A percentile compares a stretch with the other conserved stretches of the same genome.
phyloP scores from a whole-genome alignment of 2,888 invertebrate species.

The Thelaira solivaga region DNA sequence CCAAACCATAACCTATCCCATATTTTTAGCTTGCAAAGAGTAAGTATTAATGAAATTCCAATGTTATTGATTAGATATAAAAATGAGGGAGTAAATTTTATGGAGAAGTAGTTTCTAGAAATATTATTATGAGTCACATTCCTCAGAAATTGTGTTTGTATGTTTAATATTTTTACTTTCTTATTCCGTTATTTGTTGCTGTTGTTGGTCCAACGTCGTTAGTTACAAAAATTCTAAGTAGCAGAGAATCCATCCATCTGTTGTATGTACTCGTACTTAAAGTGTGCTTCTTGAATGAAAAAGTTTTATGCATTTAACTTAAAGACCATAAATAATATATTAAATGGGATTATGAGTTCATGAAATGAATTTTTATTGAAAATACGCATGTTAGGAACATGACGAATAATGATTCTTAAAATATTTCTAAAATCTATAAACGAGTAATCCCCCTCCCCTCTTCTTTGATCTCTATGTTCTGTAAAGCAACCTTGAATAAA shows the following conservation, averaged over 20 bases:
- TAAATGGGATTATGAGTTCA: too few species aligned
- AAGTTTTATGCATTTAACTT: too few species aligned
- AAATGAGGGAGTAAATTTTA: background rate
- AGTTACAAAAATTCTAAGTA: background rate
- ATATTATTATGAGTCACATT: conserved; percentile 27
- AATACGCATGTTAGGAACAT: too few species aligned
- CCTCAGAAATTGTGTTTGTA: background rate
- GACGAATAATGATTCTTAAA: too few species aligned
- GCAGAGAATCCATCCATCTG: too few species aligned
- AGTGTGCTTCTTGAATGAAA: too few species aligned
- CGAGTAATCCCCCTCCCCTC: too few species aligned
- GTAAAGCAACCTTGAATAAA: too few species aligned
- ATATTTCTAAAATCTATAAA: too few species aligned
- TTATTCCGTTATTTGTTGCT: background rate
- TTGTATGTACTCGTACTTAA: background rate
- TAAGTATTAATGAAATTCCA: conserved; percentile 61
- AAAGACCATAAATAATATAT: too few species aligned
- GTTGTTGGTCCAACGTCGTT: conserved; percentile 8
- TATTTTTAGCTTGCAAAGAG: conserved; percentile 28
- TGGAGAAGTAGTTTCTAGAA: conserved; percentile 5
- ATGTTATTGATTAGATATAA: conserved; percentile 55
- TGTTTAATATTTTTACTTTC: background rate
- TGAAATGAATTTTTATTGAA: too few species aligned
- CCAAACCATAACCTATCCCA: conserved; percentile 54
- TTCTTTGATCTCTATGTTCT: too few species aligned